A percentile compares a stretch with the other conserved stretches of the same genome.
phyloP scores from a whole-genome alignment of 2,113 vertebrate species.

The Saccopteryx leptura region DNA sequence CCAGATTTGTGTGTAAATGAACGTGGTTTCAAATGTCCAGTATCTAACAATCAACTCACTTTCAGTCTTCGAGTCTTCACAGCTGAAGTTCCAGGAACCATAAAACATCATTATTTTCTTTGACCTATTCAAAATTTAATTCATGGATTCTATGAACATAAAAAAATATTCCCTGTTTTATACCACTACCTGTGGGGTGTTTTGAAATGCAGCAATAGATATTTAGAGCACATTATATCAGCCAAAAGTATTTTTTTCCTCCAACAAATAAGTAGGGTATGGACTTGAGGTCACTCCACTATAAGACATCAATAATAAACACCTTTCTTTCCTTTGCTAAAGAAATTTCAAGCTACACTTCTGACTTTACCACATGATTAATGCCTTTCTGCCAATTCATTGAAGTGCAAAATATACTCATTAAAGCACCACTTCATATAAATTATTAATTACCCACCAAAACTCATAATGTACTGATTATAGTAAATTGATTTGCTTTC shows the following conservation, averaged over 20 bases:
- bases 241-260: neutral
- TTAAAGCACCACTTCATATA: slow-evolving; percentile 4
- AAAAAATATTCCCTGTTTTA: neutral
- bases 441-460: slow-evolving; percentile 57
- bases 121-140: neutral
- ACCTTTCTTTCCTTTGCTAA: neutral
- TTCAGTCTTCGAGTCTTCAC: neutral
- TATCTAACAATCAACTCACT: neutral
- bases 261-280: neutral
- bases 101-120: neutral
- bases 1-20: neutral
- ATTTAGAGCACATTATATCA: neutral
- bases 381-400: neutral
- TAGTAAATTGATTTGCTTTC: slow-evolving; percentile 25
- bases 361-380: neutral
- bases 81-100: neutral
- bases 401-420: slow-evolving; percentile 55
- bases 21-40: no score
- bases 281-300: neutral
- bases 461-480: slow-evolving; percentile 10
- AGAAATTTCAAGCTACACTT: neutral
- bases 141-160: neutral
- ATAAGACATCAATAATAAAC: neutral
- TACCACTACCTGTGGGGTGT: neutral
- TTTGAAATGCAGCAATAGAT: neutral